phyloP scores from a whole-genome alignment of 2,888 invertebrate genomes.

The Aporophyla nigra region DNA sequence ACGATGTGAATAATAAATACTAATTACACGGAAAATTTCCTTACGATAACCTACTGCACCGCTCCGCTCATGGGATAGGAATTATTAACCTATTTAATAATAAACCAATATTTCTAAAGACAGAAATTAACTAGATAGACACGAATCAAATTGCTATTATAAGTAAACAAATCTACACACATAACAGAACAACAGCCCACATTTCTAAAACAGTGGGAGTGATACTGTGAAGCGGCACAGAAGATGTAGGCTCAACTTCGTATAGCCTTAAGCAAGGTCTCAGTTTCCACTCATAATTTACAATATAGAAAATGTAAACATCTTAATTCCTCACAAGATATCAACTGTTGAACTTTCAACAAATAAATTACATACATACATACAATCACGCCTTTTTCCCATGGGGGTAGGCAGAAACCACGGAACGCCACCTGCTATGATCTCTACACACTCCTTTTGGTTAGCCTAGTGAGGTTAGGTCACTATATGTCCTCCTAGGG shows the following conservation, averaged over 20 bases:
- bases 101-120: neutral
- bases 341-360: conserved; percentile 6
- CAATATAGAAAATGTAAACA: neutral
- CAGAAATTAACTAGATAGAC: conserved; percentile 4
- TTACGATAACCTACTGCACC: too few relatives aligned
- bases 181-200: conserved; percentile 16
- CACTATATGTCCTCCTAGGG: too few relatives aligned
- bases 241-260: conserved; percentile 74
- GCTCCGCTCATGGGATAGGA: neutral
- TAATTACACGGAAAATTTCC: neutral
- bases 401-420: too few relatives aligned
- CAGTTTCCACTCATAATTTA: too few relatives aligned
- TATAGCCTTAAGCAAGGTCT: neutral
- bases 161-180: neutral
- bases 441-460: too few relatives aligned
- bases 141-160: conserved; percentile 6
- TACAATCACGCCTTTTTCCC: too few relatives aligned
- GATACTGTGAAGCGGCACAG: conserved; percentile 78
- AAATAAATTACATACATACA: too few relatives aligned
- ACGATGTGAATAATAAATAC: neutral
- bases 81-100: neutral
- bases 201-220: conserved; percentile 38
- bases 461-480: too few relatives aligned
- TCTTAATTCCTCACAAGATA: neutral
- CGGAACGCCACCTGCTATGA: too few relatives aligned